These are phyloP conservation scores for Noctua comes DNA, from an alignment of 2,888 invertebrate genomes.

Conservation along the genomic window DNA sequence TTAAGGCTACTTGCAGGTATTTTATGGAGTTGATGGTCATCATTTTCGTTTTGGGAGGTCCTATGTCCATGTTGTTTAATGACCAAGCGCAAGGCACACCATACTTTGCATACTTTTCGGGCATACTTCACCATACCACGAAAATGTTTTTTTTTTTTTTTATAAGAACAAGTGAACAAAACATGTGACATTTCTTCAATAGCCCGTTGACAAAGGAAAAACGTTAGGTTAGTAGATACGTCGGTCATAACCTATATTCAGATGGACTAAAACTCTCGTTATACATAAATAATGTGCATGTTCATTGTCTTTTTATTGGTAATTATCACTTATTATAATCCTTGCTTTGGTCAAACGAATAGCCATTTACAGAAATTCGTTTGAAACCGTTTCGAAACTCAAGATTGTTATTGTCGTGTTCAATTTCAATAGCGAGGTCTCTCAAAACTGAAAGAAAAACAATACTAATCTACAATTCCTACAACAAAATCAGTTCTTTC, in stretches of 20 bases:
- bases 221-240: neutral
- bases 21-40: constrained; percentile 74
- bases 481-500: neutral
- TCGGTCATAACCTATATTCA: too few species aligned
- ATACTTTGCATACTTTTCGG: too few species aligned
- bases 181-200: neutral
- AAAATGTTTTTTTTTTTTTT: neutral
- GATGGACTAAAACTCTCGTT: neutral
- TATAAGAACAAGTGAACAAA: neutral
- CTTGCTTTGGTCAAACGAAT: neutral
- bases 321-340: too few species aligned
- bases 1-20: constrained; percentile 80
- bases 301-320: neutral
- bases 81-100: neutral
- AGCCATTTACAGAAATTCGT: neutral
- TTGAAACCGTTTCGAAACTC: neutral
- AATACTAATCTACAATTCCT: neutral
- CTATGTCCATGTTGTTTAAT: neutral
- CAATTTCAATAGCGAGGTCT: neutral
- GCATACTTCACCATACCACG: neutral
- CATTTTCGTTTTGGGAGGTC: constrained; percentile 71
- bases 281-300: neutral
- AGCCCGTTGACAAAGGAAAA: neutral
- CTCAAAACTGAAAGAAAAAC: neutral
- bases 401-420: neutral